Evolutionary conservation across 2,113 vertebrate genomes (phyloP).

Genomic region (Xiphophorus maculatus): DNA sequence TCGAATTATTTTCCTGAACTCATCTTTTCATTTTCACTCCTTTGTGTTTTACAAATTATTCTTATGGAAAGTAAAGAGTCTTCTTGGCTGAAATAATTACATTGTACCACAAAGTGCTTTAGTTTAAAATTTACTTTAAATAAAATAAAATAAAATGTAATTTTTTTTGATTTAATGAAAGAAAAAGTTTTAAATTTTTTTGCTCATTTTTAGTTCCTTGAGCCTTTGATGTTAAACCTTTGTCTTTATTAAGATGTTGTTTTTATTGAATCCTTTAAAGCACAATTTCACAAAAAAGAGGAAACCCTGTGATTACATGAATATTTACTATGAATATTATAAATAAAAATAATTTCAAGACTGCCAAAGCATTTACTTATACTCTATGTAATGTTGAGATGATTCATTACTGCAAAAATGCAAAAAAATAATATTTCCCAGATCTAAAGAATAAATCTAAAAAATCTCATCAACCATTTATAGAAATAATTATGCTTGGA

Average conservation of each 20-base stretch:
- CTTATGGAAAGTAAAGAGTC: too few relatives aligned
- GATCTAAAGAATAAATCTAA: not conserved
- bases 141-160: too few relatives aligned
- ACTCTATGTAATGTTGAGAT: too few relatives aligned
- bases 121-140: too few relatives aligned
- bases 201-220: not conserved
- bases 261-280: not conserved
- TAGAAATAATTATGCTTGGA: too few relatives aligned
- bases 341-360: not conserved
- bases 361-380: not conserved
- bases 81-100: too few relatives aligned
- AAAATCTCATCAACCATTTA: not conserved
- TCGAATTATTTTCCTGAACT: too few relatives aligned
- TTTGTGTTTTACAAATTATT: not conserved
- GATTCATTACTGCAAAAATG: too few relatives aligned
- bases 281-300: not conserved
- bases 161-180: too few relatives aligned
- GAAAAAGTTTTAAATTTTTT: not conserved
- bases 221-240: not conserved
- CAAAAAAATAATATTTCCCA: not conserved
- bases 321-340: not conserved
- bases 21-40: not conserved
- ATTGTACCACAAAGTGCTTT: too few relatives aligned
- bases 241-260: not conserved
- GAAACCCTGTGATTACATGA: not conserved